phyloP scores from a whole-genome alignment of 2,797 vertebrate species.

The Holocentrus rufus region DNA sequence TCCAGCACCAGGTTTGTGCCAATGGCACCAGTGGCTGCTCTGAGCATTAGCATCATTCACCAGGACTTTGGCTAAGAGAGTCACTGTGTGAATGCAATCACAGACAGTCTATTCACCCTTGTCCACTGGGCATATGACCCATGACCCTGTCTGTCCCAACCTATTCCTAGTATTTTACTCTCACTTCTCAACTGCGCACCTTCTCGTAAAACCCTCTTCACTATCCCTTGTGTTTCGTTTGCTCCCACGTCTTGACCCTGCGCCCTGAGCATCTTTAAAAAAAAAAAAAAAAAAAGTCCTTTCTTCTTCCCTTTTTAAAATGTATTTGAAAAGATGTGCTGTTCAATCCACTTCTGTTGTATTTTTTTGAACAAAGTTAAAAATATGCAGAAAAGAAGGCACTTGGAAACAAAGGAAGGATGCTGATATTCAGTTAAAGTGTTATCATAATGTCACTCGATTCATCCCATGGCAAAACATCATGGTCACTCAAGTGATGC shows the following conservation, averaged over 20 bases:
- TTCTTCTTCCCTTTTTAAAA: slow-evolving; percentile 2
- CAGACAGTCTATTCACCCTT: slow-evolving; percentile 48
- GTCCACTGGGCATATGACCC: slow-evolving; percentile 34
- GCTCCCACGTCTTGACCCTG: slow-evolving; percentile 28
- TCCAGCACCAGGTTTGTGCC: slow-evolving; percentile 83
- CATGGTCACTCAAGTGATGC: neutral
- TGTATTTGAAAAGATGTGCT: neutral
- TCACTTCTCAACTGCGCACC: slow-evolving; percentile 34
- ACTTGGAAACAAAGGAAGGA: neutral
- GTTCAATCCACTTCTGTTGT: neutral
- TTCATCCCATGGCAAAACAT: neutral
- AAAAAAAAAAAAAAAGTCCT: neutral
- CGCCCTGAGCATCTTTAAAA: neutral
- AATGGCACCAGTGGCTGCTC: slow-evolving; percentile 68
- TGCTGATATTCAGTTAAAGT: neutral
- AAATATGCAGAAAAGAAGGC: neutral
- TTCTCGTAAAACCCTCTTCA: slow-evolving; percentile 36
- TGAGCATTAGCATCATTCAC: slow-evolving; percentile 68
- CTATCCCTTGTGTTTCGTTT: slow-evolving; percentile 38
- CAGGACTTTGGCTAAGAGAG: slow-evolving; percentile 38
- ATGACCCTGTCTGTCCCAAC: slow-evolving; percentile 21
- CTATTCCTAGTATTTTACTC: slow-evolving; percentile 26
- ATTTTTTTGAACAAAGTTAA: neutral
- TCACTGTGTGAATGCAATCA: slow-evolving; percentile 63
- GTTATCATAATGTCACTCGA: neutral